phyloP scores from a whole-genome alignment of 2,797 vertebrate genomes.

The Microctenopoma steveboyesi region DNA sequence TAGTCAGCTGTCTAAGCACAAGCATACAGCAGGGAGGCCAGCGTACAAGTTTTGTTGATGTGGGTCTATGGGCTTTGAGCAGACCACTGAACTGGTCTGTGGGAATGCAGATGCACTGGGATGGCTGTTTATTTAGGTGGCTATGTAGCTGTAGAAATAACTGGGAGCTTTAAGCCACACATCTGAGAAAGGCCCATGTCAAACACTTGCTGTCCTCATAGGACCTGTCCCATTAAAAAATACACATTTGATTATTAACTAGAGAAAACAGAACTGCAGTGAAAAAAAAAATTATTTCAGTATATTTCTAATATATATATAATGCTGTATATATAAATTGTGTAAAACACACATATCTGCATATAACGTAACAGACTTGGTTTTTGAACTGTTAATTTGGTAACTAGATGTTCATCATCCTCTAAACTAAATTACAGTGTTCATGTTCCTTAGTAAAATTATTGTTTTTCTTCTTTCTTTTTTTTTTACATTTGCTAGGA shows the following conservation, averaged over 20 bases:
- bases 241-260: slow-evolving; percentile 22
- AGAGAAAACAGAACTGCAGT: slow-evolving; percentile 32
- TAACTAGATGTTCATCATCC: slow-evolving; percentile 58
- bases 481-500: slow-evolving; percentile 41
- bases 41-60: slow-evolving; percentile 73
- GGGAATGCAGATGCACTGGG: slow-evolving; percentile 63
- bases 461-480: slow-evolving; percentile 41
- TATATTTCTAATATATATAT: background rate
- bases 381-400: slow-evolving; percentile 59
- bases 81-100: slow-evolving; percentile 64
- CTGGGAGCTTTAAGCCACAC: slow-evolving; percentile 58
- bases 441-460: slow-evolving; percentile 48
- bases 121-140: slow-evolving; percentile 78
- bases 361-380: slow-evolving; percentile 26
- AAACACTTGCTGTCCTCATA: slow-evolving; percentile 61
- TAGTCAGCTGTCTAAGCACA: slow-evolving; percentile 67
- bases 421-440: slow-evolving; percentile 44
- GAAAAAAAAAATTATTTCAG: slow-evolving; percentile 31
- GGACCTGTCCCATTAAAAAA: slow-evolving; percentile 46
- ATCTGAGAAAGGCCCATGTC: slow-evolving; percentile 63
- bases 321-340: background rate
- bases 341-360: slow-evolving; percentile 25
- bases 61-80: slow-evolving; percentile 69
- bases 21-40: slow-evolving; percentile 61
- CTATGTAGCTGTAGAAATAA: slow-evolving; percentile 72